Evolutionary conservation across 2,113 vertebrate species (phyloP).

Genomic region (Litocranius walleri): DNA sequence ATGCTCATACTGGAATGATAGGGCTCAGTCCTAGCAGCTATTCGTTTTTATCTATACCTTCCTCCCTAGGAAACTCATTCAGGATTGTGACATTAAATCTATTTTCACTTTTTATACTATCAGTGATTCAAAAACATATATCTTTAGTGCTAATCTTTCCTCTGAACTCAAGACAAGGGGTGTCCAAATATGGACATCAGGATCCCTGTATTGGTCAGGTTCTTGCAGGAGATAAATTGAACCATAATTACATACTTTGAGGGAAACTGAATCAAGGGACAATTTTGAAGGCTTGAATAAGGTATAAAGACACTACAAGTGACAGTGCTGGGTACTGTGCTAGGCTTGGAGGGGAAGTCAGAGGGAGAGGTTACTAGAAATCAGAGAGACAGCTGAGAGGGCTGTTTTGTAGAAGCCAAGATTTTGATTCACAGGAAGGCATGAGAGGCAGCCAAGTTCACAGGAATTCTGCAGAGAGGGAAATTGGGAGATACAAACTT

Average conservation of each 20-base stretch:
- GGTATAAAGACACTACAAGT: not conserved
- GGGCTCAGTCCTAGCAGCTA: not conserved
- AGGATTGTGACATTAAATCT: not conserved
- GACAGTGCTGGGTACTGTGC: not conserved
- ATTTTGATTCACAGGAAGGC: not conserved
- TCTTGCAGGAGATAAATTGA: not conserved
- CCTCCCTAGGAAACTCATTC: not conserved
- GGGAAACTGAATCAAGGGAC: not conserved
- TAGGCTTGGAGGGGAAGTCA: not conserved
- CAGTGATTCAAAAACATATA: not conserved
- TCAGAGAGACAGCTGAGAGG: fast-evolving
- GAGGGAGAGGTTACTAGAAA: not conserved
- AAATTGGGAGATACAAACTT: not conserved
- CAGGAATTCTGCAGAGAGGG: not conserved
- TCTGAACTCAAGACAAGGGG: not conserved
- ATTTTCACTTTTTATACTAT: not conserved
- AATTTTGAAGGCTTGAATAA: not conserved
- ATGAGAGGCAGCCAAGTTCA: not conserved
- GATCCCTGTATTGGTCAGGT: not conserved
- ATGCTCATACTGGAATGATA: not conserved
- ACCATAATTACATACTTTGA: not conserved
- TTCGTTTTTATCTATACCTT: not conserved
- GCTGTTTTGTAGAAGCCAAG: not conserved
- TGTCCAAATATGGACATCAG: not conserved
- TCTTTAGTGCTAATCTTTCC: not conserved